phyloP scores from a whole-genome alignment of 2,113 vertebrate species.

The Rhineura floridana region DNA sequence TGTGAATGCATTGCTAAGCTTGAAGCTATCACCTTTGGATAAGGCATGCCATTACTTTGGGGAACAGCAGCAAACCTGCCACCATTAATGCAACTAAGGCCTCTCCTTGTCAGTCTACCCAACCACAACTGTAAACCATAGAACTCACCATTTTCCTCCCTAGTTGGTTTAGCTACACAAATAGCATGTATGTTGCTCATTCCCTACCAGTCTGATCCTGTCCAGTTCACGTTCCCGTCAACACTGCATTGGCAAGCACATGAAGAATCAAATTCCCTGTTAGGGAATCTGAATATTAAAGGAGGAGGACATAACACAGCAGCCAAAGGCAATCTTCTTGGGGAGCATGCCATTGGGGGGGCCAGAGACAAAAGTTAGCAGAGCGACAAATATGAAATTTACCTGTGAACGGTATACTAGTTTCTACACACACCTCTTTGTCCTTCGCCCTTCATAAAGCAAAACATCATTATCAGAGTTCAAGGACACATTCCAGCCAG shows the following conservation, averaged over 20 bases:
- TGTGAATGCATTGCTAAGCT: neutral
- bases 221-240: constrained; percentile 3
- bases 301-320: neutral
- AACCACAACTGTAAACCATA: neutral
- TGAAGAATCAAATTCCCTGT: neutral
- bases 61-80: neutral
- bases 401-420: too few relatives aligned
- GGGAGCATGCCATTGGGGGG: too few relatives aligned
- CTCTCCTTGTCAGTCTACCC: neutral
- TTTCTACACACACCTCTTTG: too few relatives aligned
- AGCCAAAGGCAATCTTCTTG: neutral
- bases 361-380: too few relatives aligned
- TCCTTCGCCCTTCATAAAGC: too few relatives aligned
- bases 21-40: neutral
- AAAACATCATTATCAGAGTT: too few relatives aligned
- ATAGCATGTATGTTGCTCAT: neutral
- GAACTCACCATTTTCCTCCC: neutral
- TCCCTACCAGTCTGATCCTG: constrained; percentile 9
- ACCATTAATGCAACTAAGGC: neutral
- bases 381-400: too few relatives aligned
- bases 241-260: neutral
- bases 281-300: neutral
- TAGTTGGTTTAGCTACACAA: neutral
- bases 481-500: too few relatives aligned
- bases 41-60: neutral